Conservation (phyloP, 2,113 vertebrate species). For the Lichenostomus cassidix region DNA sequence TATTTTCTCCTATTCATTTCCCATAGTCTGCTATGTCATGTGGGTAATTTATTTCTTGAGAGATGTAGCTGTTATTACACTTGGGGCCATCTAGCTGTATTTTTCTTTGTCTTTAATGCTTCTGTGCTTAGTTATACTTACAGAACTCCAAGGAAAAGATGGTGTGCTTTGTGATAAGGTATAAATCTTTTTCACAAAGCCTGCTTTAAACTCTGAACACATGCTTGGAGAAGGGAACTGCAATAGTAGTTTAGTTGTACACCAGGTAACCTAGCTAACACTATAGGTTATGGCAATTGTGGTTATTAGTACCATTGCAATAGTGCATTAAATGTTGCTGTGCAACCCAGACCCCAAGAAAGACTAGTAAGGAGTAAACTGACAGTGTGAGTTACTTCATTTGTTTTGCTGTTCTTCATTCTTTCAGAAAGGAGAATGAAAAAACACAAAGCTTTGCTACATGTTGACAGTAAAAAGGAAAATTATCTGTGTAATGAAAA, state of each 20-base stretch:
- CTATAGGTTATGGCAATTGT: background rate
- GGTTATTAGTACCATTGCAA: background rate
- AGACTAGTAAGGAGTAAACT: background rate
- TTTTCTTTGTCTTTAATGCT: slow-evolving; percentile 50
- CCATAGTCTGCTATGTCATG: slow-evolving; percentile 14
- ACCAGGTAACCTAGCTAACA: background rate
- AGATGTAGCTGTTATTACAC: slow-evolving; percentile 35
- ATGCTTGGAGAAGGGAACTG: background rate
- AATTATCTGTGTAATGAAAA: background rate
- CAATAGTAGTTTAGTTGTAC: background rate
- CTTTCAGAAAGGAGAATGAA: background rate
- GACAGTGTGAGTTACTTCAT: background rate
- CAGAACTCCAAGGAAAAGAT: slow-evolving; percentile 1
- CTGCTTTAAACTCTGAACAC: background rate
- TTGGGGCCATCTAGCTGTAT: background rate
- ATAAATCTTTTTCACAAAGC: slow-evolving; percentile 36
- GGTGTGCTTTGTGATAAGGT: background rate
- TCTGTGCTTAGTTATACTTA: slow-evolving; percentile 17
- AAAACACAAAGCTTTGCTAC: background rate
- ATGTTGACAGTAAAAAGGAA: background rate
- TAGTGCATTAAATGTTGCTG: background rate
- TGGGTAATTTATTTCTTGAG: slow-evolving; percentile 45
- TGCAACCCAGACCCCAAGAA: background rate
- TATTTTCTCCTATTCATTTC: slow-evolving; percentile 44
- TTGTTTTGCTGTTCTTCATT: background rate